phyloP scores from a whole-genome alignment of 2,797 vertebrate species.

The Sphaeramia orbicularis region DNA sequence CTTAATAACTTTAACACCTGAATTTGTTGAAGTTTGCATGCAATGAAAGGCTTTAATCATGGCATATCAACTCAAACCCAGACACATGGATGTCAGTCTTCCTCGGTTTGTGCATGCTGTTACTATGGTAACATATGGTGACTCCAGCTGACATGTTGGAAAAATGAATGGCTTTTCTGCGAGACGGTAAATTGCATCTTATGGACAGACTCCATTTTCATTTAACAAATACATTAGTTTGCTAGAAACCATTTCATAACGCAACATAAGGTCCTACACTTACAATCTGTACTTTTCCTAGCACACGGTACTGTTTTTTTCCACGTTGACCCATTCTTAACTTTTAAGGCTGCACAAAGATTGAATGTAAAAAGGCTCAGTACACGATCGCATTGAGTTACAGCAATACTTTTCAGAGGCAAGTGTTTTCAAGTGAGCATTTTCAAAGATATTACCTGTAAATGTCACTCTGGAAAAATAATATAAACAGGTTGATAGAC shows the following conservation, averaged over 20 bases:
- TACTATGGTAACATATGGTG: slow-evolving; percentile 44
- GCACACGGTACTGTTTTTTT: too few relatives aligned
- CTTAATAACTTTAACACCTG: slow-evolving; percentile 4
- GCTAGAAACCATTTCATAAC: too few relatives aligned
- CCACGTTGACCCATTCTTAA: too few relatives aligned
- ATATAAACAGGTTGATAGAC: not conserved
- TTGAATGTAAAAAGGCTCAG: too few relatives aligned
- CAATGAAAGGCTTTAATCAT: slow-evolving; percentile 17
- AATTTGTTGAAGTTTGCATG: slow-evolving; percentile 16
- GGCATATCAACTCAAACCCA: not conserved
- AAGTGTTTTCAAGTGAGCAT: not conserved
- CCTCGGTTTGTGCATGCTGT: slow-evolving; percentile 32
- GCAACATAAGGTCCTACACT: too few relatives aligned
- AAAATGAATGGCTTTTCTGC: slow-evolving; percentile 42
- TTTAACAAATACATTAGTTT: too few relatives aligned
- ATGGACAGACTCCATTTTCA: slow-evolving; percentile 4
- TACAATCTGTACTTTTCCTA: too few relatives aligned
- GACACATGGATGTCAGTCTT: slow-evolving; percentile 8
- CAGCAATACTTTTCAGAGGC: not conserved
- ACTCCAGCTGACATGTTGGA: slow-evolving; percentile 29
- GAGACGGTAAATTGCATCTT: slow-evolving; percentile 23
- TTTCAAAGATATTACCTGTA: slow-evolving; percentile 7
- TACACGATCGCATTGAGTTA: too few relatives aligned
- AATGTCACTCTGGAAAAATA: slow-evolving; percentile 13
- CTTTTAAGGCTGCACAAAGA: too few relatives aligned